Percentiles rank a stretch among this genome's conserved stretches.
These are phyloP conservation scores for Callyntrura guangdongensis DNA, from an alignment of 2,888 invertebrate species.

Conservation along the genomic window DNA sequence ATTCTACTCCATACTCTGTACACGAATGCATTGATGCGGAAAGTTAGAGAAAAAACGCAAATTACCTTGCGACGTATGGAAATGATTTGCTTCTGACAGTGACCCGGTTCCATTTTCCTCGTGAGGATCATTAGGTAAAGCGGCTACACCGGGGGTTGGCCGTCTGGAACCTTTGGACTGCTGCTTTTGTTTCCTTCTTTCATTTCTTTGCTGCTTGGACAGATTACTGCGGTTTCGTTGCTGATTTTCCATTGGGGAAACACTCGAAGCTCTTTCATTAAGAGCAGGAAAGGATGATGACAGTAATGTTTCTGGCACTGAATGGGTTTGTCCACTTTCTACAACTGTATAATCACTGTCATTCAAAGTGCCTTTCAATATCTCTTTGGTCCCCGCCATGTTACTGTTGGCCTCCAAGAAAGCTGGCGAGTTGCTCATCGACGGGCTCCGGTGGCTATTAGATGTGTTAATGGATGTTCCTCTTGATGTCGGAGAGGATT, in stretches of 20 bases:
- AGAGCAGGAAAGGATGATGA: slow-evolving; percentile 21
- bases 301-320: slow-evolving; percentile 62
- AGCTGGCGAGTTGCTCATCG: slow-evolving; percentile 24
- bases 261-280: slow-evolving; percentile 50
- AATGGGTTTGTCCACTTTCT: slow-evolving; percentile 65
- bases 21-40: background rate
- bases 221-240: slow-evolving; percentile 67
- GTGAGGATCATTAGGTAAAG: slow-evolving; percentile 58
- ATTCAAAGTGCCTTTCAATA: slow-evolving; percentile 62
- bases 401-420: slow-evolving; percentile 10
- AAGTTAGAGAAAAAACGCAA: slow-evolving; percentile 21
- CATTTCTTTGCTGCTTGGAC: slow-evolving; percentile 48
- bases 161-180: slow-evolving; percentile 62
- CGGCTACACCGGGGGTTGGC: slow-evolving; percentile 30
- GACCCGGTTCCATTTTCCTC: slow-evolving; percentile 67
- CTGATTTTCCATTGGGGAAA: slow-evolving; percentile 30
- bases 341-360: slow-evolving; percentile 74
- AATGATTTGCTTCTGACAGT: slow-evolving; percentile 47
- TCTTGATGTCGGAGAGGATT: slow-evolving; percentile 40
- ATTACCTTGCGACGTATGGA: slow-evolving; percentile 69
- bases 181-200: slow-evolving; percentile 53
- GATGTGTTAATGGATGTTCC: slow-evolving; percentile 67
- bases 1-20: background rate
- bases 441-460: slow-evolving; percentile 42
- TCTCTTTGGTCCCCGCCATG: slow-evolving; percentile 26